Evolutionary conservation across 2,113 vertebrate species (phyloP), one percentile per base, ranked within the genome.

Genomic region (Phocoena phocoena): DNA sequence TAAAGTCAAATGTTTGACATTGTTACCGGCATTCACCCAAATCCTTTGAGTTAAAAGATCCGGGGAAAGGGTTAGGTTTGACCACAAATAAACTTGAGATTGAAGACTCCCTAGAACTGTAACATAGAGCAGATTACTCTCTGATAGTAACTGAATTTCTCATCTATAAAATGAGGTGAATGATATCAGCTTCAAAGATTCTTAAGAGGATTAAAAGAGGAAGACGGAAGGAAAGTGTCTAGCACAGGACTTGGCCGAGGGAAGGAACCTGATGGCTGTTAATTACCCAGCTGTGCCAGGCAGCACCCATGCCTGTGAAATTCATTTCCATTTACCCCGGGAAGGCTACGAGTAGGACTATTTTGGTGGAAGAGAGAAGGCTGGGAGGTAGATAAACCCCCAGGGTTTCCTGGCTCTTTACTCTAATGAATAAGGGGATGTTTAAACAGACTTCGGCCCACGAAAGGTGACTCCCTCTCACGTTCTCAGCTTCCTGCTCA

Each of bases 401-500:
- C 4, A 2, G 47, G 47, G 23, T 41, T 77, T 62, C 76, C 80
- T 55, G 67, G 41, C 53, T n/a, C 88, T 90, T 65, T 25, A 36
- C 65, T 71, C 2, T 14, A 62, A 71, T 68, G 81, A 90, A 55
- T 80, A 87, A 89, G 74, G 70, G 74, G 55, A 44, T 76, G 36
- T 94, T 50, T 84, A 80, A 94, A 50, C 31, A 38, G 81, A 74
- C 73, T 65, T 62, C 5, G 36, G 63, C 73, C 55, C 44, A 26
- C 20, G 41, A 23, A 87, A 95, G 70, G 82, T 60, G 58, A 82
- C 85, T 87, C 68, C 15, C 31, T 62, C 76, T 77, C 95, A 80
- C 73, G 6, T 97, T 96, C 96, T 94, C 95, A 63, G 95, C 82
- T 65, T 88, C 91, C 91, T 95, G 82, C 73, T 79, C 68, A 58